Base-by-base conservation (phyloP, 1,140 invertebrate genomes). In the Pollicipes pollicipes region DNA sequence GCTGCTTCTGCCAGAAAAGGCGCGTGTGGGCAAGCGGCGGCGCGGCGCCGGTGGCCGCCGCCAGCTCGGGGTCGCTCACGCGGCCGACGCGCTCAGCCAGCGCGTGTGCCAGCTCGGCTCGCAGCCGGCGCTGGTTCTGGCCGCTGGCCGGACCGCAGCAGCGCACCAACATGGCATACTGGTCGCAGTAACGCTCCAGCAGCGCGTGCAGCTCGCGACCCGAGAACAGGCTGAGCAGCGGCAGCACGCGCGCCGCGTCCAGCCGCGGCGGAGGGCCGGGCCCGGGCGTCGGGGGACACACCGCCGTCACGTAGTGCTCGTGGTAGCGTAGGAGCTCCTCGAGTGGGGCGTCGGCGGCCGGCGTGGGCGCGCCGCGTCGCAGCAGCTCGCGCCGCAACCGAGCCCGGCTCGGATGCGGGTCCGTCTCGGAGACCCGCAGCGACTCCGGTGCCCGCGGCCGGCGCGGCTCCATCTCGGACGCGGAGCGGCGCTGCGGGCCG, bases 251-350 rank as follows among this genome's bases (percentile, higher is more conserved):
- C 45, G 45, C 45, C 13, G 45, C 45, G 45, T 58, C 45, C 45
- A 58, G 45, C 8, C 13, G 45, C 45, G 45, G 45, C 24, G 45
- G 45, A 21, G 45, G 45, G 8, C 45, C 45, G 45, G 45, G 45
- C 45, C 45, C 45, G 6, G 45, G 77, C 78, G 30, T 66, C 72
- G 72, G 77, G 79, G 16, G 77, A 21, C 45, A 58, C 45, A 21
- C 45, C 2, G 45, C 45, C 6, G 45, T 24, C 6, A 21, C 17
- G 45, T 58, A 58, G 13, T 21, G 45, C 45, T 58, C 45, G 21
- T 58, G 45, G 45, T 58, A 58, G 45, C 45, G 45, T 21, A 58
- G 45, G 45, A 21, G 45, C 45, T 58, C 45, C 45, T 58, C 45
- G 10, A 58, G 45, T 10, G 45, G 24, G 45, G 45, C 45, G 6